These are phyloP conservation scores for Urophycis tenuis DNA, from an alignment of 2,797 vertebrate species.

Conservation along the genomic window DNA sequence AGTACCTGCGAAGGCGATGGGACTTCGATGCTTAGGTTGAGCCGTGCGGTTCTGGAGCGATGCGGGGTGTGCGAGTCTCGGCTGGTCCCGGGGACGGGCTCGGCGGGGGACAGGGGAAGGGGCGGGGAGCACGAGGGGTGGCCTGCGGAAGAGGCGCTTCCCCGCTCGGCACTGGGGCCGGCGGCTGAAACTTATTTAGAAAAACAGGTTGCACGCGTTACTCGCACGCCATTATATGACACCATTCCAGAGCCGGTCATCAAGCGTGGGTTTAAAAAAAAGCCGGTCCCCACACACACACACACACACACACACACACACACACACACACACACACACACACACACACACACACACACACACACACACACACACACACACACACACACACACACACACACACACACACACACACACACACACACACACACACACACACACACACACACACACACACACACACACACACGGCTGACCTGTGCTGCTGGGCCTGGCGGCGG, in stretches of 20 bases:
- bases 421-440: not conserved
- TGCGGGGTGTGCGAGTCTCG: constrained; percentile 67
- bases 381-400: not conserved
- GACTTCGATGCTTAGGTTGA: constrained; percentile 89
- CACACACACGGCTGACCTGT: constrained; percentile 28
- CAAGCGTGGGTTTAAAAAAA: too few relatives aligned
- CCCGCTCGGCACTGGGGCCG: constrained; percentile 16
- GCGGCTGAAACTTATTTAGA: not conserved
- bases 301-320: not conserved
- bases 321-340: not conserved
- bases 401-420: too few relatives aligned
- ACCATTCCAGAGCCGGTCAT: not conserved
- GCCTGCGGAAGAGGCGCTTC: constrained; percentile 26
- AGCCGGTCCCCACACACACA: too few relatives aligned
- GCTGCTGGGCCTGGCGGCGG: constrained; percentile 13
- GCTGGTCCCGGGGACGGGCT: constrained; percentile 71
- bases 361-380: not conserved
- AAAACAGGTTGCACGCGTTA: not conserved
- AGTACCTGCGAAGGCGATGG: constrained; percentile 91
- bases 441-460: too few relatives aligned
- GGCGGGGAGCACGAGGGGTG: constrained; percentile 30
- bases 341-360: too few relatives aligned
- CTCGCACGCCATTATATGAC: not conserved
- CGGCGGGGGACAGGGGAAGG: constrained; percentile 48
- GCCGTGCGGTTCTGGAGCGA: constrained; percentile 66